Conservation (phyloP, 2,797 vertebrate genomes). For the Psittacula echo region DNA sequence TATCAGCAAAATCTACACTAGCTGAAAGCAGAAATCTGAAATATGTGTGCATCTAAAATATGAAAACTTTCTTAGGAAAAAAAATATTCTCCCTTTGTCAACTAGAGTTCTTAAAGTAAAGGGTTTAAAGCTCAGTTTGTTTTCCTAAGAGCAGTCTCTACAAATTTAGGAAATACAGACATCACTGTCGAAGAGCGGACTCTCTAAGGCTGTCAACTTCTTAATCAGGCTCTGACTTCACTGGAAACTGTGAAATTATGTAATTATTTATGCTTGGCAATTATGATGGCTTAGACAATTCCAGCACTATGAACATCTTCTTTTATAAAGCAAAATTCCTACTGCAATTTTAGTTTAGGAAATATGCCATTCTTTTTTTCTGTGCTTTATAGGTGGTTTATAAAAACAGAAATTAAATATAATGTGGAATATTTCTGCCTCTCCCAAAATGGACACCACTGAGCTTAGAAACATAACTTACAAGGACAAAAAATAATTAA, state of each 20-base stretch:
- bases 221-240: slow-evolving; percentile 56
- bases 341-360: neutral
- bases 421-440: neutral
- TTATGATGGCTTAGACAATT: slow-evolving; percentile 46
- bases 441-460: neutral
- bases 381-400: neutral
- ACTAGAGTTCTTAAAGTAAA: slow-evolving; percentile 23
- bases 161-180: slow-evolving; percentile 38
- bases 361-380: neutral
- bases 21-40: slow-evolving; percentile 43
- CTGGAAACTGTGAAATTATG: slow-evolving; percentile 51
- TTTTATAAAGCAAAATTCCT: slow-evolving; percentile 48
- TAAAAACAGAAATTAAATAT: neutral
- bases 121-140: slow-evolving; percentile 8
- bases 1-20: slow-evolving; percentile 18
- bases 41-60: slow-evolving; percentile 24
- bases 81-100: slow-evolving; percentile 4
- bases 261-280: slow-evolving; percentile 56
- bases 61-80: slow-evolving; percentile 17
- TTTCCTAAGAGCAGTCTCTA: slow-evolving; percentile 1
- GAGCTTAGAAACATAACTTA: neutral
- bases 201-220: slow-evolving; percentile 43
- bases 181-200: slow-evolving; percentile 12
- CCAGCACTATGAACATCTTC: slow-evolving; percentile 5
- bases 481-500: neutral